Percentiles rank a stretch among this genome's conserved stretches.
phyloP scores from a whole-genome alignment of 2,888 invertebrate genomes.

The Phyllotreta cruciferae region DNA sequence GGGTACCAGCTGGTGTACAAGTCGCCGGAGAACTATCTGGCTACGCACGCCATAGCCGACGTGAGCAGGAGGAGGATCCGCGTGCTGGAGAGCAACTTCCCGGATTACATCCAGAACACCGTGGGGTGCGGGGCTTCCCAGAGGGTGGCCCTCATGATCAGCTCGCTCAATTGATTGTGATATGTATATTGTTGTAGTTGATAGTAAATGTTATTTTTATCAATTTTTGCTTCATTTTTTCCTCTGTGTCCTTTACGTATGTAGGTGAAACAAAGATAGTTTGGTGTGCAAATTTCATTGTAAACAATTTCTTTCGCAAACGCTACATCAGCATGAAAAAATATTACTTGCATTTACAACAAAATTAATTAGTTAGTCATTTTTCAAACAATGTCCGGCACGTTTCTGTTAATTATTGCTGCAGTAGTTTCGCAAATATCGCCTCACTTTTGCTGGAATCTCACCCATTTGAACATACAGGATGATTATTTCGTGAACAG shows the following conservation, averaged over 20 bases:
- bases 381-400: not conserved
- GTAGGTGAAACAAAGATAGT: too few relatives aligned
- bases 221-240: not conserved
- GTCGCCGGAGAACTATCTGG: slow-evolving; percentile 63
- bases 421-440: too few relatives aligned
- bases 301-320: not conserved
- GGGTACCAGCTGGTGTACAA: slow-evolving; percentile 64
- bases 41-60: slow-evolving; percentile 68
- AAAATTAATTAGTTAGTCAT: not conserved
- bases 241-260: too few relatives aligned
- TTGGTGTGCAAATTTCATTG: too few relatives aligned
- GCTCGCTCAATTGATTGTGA: slow-evolving; percentile 33
- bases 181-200: slow-evolving; percentile 24
- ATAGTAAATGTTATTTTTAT: slow-evolving; percentile 9
- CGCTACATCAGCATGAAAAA: not conserved
- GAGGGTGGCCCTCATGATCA: slow-evolving; percentile 55
- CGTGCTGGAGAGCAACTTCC: slow-evolving; percentile 70
- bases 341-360: not conserved
- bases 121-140: slow-evolving; percentile 70
- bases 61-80: slow-evolving; percentile 65
- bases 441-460: slow-evolving; percentile 40
- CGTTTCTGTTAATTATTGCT: not conserved
- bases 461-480: slow-evolving; percentile 44
- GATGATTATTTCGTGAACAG: slow-evolving; percentile 53
- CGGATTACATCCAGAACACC: slow-evolving; percentile 68